Conservation (phyloP, 2,888 invertebrate genomes). For the Cordilura impudica region DNA sequence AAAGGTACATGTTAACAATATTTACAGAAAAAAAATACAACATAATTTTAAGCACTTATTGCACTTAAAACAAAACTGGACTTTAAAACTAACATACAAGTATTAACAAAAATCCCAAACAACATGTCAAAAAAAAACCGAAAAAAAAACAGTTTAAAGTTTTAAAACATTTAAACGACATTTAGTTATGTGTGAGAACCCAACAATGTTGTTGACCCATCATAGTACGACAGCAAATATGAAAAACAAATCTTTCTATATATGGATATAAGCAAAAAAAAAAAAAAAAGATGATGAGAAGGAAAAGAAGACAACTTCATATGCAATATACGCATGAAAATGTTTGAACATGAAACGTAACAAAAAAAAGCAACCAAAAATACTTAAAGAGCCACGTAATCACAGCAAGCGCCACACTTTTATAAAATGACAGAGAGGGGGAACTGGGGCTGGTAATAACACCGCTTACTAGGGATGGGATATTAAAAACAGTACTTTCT, state of each 20-base stretch:
- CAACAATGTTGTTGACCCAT: conserved; percentile 59
- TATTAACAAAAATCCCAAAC: conserved; percentile 30
- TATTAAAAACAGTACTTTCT: too few relatives aligned
- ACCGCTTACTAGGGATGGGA: too few relatives aligned
- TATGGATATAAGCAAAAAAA: neutral
- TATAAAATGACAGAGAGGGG: neutral
- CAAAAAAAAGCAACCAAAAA: neutral
- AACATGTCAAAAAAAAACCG: conserved; percentile 23
- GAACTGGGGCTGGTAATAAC: too few relatives aligned
- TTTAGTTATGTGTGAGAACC: conserved; percentile 53
- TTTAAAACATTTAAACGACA: conserved; percentile 47
- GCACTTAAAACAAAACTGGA: conserved; percentile 60
- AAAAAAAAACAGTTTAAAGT: conserved; percentile 58
- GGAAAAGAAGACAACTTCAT: conserved; percentile 11
- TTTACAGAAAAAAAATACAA: conserved; percentile 54
- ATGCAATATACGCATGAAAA: neutral
- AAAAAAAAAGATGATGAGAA: neutral
- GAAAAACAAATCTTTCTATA: conserved; percentile 18
- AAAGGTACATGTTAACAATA: conserved; percentile 63
- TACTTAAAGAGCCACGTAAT: conserved; percentile 46
- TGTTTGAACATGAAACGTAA: neutral
- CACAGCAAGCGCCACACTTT: conserved; percentile 55
- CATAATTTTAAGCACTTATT: conserved; percentile 60
- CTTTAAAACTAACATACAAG: conserved; percentile 49
- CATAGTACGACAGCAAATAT: conserved; percentile 26